These are phyloP conservation scores for Axis porcinus DNA, from an alignment of 2,113 vertebrate species.

Conservation along the genomic window DNA sequence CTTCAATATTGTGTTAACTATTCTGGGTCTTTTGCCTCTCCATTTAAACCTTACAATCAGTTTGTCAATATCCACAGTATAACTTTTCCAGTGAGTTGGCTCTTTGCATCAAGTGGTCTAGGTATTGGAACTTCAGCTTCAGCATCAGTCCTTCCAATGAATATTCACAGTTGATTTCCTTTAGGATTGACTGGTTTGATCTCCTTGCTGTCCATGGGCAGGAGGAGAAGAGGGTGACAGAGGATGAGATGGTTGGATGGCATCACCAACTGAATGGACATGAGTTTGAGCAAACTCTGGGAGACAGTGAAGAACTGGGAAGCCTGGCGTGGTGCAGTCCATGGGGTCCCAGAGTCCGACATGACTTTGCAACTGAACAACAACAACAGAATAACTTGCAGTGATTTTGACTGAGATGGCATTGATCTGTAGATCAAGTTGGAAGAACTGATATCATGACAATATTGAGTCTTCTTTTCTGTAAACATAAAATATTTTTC, in stretches of 20 bases:
- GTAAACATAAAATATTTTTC: not conserved
- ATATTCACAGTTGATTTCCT: not conserved
- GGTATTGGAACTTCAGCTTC: not conserved
- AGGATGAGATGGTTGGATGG: not conserved
- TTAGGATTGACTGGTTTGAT: not conserved
- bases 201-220: not conserved
- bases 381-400: not conserved
- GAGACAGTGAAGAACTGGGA: not conserved
- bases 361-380: not conserved
- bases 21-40: not conserved
- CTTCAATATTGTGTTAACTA: fast-evolving
- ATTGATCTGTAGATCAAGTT: not conserved
- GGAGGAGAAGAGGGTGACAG: not conserved
- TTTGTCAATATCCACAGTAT: not conserved
- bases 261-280: not conserved
- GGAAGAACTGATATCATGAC: no score
- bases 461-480: not conserved
- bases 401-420: not conserved
- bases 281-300: not conserved
- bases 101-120: not conserved
- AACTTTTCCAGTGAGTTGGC: not conserved
- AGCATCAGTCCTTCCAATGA: not conserved
- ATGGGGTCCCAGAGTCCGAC: not conserved
- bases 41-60: not conserved
- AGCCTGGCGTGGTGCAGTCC: not conserved